These are phyloP conservation scores for Volucella inanis DNA, from an alignment of 2,888 invertebrate genomes.

Conservation along the genomic window DNA sequence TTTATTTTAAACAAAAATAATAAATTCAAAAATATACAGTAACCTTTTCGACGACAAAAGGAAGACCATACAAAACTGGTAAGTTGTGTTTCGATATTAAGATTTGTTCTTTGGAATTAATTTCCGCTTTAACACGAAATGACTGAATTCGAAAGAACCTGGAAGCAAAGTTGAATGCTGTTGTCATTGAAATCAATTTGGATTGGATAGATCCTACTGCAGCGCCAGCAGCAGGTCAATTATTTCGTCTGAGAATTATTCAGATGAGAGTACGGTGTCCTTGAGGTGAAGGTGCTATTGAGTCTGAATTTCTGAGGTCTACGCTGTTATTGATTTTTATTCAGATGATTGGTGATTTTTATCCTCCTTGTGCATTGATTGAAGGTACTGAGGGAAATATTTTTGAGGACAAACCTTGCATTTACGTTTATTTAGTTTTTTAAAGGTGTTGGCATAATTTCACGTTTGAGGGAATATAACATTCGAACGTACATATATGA, in stretches of 20 bases:
- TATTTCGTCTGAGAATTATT: constrained; percentile 40
- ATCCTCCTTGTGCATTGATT: too few relatives aligned
- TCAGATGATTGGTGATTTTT: constrained; percentile 24
- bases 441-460: too few relatives aligned
- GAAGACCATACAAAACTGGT: constrained; percentile 7
- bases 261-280: constrained; percentile 50
- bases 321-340: constrained; percentile 37
- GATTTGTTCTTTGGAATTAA: constrained; percentile 48
- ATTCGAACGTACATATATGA: too few relatives aligned
- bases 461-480: too few relatives aligned
- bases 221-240: constrained; percentile 42
- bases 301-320: neutral
- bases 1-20: constrained; percentile 32
- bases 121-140: constrained; percentile 3
- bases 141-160: too few relatives aligned
- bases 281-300: constrained; percentile 45
- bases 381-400: too few relatives aligned
- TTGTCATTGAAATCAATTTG: constrained; percentile 39
- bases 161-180: neutral
- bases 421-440: too few relatives aligned
- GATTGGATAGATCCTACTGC: constrained; percentile 5
- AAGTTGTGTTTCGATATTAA: constrained; percentile 6
- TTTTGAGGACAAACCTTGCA: too few relatives aligned
- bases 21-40: constrained; percentile 65
- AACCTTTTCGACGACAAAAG: constrained; percentile 20